These are phyloP conservation scores for Arrhamphus sclerolepis DNA, from an alignment of 2,797 vertebrate genomes.

Conservation along the genomic window DNA sequence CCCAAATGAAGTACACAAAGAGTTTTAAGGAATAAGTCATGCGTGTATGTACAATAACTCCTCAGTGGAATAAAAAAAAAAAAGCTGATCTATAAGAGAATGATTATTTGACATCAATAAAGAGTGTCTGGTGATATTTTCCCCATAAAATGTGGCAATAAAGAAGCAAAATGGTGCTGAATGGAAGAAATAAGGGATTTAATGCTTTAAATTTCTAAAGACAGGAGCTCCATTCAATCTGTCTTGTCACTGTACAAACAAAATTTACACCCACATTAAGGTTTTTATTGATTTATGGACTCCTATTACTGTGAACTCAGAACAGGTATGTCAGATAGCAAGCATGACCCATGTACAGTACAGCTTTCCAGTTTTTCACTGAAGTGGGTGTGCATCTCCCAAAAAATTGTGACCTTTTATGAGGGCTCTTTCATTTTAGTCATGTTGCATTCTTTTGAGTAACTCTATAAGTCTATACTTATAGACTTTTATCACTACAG, in stretches of 20 bases:
- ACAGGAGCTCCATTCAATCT: background rate
- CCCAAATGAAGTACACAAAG: too few relatives aligned
- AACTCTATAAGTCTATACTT: background rate
- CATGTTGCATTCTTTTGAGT: conserved; percentile 7
- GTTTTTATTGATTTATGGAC: background rate
- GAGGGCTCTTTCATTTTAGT: background rate
- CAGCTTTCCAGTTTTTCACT: background rate
- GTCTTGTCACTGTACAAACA: background rate
- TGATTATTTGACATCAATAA: too few relatives aligned
- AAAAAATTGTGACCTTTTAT: conserved; percentile 6
- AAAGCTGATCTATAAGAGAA: too few relatives aligned
- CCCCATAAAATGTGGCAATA: background rate
- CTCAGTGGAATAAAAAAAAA: too few relatives aligned
- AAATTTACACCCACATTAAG: background rate
- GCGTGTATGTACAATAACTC: too few relatives aligned
- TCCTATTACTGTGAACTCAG: too few relatives aligned
- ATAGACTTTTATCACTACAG: too few relatives aligned
- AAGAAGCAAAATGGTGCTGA: background rate
- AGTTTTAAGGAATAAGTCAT: too few relatives aligned
- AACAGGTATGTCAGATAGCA: background rate
- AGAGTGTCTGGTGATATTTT: background rate
- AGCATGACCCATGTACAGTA: background rate
- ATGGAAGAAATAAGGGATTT: too few relatives aligned
- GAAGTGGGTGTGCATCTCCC: background rate
- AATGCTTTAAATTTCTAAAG: background rate